Evolutionary conservation across 2,888 invertebrate genomes (phyloP), one percentile per base, ranked within the genome.

Genomic region (Meliscaeva auricollis): DNA sequence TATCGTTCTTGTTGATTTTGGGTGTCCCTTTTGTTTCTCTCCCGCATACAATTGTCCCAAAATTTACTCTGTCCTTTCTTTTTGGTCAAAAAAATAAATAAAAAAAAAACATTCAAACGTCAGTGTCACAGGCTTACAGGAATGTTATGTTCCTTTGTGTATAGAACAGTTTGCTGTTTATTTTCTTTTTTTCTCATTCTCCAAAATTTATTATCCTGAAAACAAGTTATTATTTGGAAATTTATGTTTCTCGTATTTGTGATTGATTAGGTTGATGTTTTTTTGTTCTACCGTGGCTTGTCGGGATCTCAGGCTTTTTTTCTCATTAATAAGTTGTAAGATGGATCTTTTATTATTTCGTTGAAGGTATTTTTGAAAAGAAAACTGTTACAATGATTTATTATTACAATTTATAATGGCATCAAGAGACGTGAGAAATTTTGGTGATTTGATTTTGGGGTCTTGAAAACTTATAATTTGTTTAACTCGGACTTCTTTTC

Each of bases 181-280:
- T 58, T 32, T 4, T 20, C 48, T 26, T 46, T 35, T 62, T 8
- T 62, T n/a, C 13, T 17, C 44, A 8, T 58, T 38, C 32, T 74
- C 9, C 15, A 54, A 44, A 48, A 60, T 38, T 73, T 52, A 52
- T 73, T 60, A 52, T 64, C 72, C 60, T 72, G 72, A 17, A 70
- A 74, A 84, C 70, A 75, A 79, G 80, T 76, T 84, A 68, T 80
- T 84, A 66, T 50, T 75, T 70, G 52, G 70, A 60, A 84, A 68
- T 84, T 76, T 80, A 85, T 85, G 69, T 81, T 74, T 38, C 30
- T 56, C 52, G 54, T 44, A 68, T 81, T 72, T 85, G 48, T 85
- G 85, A 85, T 85, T 85, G 85, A 85, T 85, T 76, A 76, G 76
- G 80, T 69, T 68, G 80, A 76, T 68, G 62, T 72, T 76, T 15